phyloP scores from a whole-genome alignment of 2,113 vertebrate species.

The Mobula birostris region DNA sequence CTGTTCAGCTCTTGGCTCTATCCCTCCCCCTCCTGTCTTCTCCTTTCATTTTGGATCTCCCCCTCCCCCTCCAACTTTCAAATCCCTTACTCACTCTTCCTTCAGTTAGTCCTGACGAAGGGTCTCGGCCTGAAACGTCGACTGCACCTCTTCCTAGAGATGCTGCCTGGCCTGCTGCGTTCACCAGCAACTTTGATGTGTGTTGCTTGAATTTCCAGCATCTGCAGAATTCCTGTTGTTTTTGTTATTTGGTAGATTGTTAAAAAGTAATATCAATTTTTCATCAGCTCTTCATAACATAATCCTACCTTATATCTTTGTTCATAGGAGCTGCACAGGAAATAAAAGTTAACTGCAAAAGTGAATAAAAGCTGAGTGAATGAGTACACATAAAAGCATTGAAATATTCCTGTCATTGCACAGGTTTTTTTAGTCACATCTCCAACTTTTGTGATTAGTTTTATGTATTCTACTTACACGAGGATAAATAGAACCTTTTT shows the following conservation, averaged over 20 bases:
- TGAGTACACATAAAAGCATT: background rate
- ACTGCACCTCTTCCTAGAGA: too few species aligned
- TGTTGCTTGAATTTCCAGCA: too few species aligned
- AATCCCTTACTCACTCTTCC: too few species aligned
- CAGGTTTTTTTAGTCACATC: background rate
- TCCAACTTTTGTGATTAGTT: background rate
- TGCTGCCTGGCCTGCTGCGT: too few species aligned
- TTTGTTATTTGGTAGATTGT: background rate
- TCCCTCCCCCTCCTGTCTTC: too few species aligned
- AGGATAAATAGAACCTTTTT: background rate
- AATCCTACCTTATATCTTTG: background rate
- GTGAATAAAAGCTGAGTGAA: background rate
- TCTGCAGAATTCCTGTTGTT: too few species aligned
- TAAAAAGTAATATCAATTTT: background rate
- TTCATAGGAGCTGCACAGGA: background rate
- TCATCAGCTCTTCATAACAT: background rate
- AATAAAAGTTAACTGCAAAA: slow-evolving; percentile 8
- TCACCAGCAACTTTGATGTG: too few species aligned
- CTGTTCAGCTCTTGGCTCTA: too few species aligned
- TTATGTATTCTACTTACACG: background rate
- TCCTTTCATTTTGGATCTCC: too few species aligned
- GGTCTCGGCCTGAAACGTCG: too few species aligned
- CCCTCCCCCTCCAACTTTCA: too few species aligned
- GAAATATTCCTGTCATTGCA: background rate
- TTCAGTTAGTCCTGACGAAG: too few species aligned